Conservation (phyloP, 2,797 vertebrate genomes). For the Syngnathus rostellatus region DNA sequence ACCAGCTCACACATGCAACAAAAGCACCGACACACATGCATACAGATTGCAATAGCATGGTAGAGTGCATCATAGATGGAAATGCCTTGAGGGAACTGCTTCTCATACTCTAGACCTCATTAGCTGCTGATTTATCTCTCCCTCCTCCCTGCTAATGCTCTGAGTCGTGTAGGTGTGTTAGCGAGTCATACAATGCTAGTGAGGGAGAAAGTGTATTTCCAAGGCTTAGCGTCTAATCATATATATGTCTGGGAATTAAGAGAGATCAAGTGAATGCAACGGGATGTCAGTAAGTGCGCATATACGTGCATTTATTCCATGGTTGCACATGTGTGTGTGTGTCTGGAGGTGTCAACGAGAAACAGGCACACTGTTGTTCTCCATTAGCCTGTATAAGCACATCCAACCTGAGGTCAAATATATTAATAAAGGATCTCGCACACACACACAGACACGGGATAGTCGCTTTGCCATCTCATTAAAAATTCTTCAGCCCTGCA, state of each 20-base stretch:
- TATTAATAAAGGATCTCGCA: slow-evolving; percentile 93
- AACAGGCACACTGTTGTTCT: slow-evolving; percentile 81
- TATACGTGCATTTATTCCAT: slow-evolving; percentile 4
- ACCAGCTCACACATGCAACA: slow-evolving; percentile 23
- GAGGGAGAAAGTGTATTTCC: slow-evolving; percentile 38
- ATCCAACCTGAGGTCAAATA: slow-evolving; percentile 89
- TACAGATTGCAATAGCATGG: slow-evolving; percentile 58
- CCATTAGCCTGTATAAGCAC: slow-evolving; percentile 78
- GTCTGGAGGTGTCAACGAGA: slow-evolving; percentile 77
- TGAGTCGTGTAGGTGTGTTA: slow-evolving; percentile 22
- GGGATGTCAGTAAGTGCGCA: slow-evolving; percentile 41
- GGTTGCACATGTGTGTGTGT: slow-evolving; percentile 45
- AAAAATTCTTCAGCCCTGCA: slow-evolving; percentile 65
- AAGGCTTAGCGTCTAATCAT: slow-evolving; percentile 33
- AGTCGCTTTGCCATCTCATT: slow-evolving; percentile 59
- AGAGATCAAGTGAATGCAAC: slow-evolving; percentile 18
- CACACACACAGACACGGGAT: slow-evolving; percentile 67
- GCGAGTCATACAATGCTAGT: slow-evolving; percentile 17
- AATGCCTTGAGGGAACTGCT: slow-evolving; percentile 76
- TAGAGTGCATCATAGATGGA: slow-evolving; percentile 67
- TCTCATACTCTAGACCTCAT: slow-evolving; percentile 86
- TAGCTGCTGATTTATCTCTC: slow-evolving; percentile 80
- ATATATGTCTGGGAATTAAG: slow-evolving; percentile 16
- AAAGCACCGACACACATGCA: slow-evolving; percentile 26
- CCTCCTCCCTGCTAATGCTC: slow-evolving; percentile 52